Conservation (phyloP, 1,140 invertebrate species). For the Bombus waltoni region DNA sequence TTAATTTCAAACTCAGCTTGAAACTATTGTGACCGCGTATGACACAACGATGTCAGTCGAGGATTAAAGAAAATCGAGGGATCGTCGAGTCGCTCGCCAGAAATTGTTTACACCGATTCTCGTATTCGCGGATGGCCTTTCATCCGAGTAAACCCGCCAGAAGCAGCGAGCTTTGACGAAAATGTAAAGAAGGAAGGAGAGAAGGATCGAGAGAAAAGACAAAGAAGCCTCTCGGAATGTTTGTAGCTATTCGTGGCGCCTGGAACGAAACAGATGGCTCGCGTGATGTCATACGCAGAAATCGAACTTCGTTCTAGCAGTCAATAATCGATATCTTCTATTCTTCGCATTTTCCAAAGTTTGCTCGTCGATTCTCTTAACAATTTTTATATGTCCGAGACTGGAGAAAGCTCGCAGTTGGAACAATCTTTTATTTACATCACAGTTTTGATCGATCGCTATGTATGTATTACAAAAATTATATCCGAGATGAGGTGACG, state of each 20-base stretch:
- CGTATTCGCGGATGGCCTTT: not conserved
- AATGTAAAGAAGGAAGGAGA: conserved; percentile 38
- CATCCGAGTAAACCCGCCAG: conserved; percentile 3
- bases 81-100: not conserved
- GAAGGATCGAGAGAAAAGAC: conserved; percentile 1
- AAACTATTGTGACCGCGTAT: not conserved
- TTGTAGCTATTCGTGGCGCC: conserved; percentile 66
- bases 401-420: too few relatives aligned
- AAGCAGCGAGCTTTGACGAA: conserved; percentile 1
- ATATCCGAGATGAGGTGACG: too few relatives aligned
- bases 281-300: conserved; percentile 35
- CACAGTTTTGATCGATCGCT: too few relatives aligned
- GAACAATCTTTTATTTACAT: too few relatives aligned
- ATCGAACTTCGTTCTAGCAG: not conserved
- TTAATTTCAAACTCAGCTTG: not conserved
- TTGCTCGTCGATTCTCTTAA: too few relatives aligned
- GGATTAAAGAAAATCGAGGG: not conserved
- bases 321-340: too few relatives aligned
- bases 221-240: conserved; percentile 54
- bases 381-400: too few relatives aligned
- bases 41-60: not conserved
- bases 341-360: too few relatives aligned
- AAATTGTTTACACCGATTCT: conserved; percentile 7
- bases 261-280: conserved; percentile 64
- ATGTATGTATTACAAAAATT: too few relatives aligned